Percentiles rank a stretch among this genome's conserved stretches.
phyloP scores from a whole-genome alignment of 2,113 vertebrate species.

The Phaethon lepturus region DNA sequence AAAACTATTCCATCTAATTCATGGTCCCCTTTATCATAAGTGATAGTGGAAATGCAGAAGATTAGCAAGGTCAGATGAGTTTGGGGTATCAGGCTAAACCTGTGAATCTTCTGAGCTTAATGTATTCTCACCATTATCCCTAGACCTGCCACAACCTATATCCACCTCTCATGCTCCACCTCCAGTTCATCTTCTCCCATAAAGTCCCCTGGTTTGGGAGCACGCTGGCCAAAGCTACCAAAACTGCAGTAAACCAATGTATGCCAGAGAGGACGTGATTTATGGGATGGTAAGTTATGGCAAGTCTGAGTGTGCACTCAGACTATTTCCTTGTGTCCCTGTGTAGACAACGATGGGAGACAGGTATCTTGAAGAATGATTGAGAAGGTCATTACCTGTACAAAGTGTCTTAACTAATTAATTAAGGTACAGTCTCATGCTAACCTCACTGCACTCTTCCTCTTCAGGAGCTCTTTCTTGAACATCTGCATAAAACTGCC shows the following conservation, averaged over 20 bases:
- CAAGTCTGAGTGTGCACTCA: neutral
- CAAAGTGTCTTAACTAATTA: neutral
- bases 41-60: slow-evolving; percentile 54
- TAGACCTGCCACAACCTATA: neutral
- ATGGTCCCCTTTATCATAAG: slow-evolving; percentile 47
- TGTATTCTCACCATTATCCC: neutral
- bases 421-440: neutral
- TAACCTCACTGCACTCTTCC: neutral
- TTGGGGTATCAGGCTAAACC: slow-evolving; percentile 39
- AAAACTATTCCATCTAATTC: slow-evolving; percentile 59
- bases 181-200: neutral
- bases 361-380: neutral
- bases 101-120: slow-evolving; percentile 35
- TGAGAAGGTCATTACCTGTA: neutral
- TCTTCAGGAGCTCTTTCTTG: neutral
- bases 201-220: neutral
- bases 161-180: neutral
- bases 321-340: neutral
- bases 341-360: neutral
- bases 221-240: neutral
- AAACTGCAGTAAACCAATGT: neutral
- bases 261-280: neutral
- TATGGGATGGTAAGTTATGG: neutral
- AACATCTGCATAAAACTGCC: neutral
- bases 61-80: slow-evolving; percentile 59